Percentiles rank a stretch among this genome's conserved stretches.
Evolutionary conservation across 1,140 invertebrate genomes (phyloP).

Genomic region (Chrysoperla carnea): DNA sequence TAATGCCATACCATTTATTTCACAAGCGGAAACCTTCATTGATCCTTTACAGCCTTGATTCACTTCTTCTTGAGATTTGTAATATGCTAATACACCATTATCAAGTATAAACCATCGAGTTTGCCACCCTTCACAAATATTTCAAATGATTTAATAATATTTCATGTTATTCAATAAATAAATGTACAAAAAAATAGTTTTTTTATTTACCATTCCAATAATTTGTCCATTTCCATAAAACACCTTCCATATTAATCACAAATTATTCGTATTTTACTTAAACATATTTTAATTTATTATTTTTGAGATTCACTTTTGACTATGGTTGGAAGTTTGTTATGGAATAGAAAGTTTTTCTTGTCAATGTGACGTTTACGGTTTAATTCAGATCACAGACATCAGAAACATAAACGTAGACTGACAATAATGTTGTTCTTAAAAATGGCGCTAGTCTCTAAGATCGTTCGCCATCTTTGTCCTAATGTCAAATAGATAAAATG

Average conservation of each 20-base stretch:
- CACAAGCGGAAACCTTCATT: slow-evolving; percentile 63
- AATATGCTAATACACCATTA: slow-evolving; percentile 64
- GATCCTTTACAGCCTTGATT: slow-evolving; percentile 71
- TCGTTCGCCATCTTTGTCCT: no score
- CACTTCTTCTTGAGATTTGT: slow-evolving; percentile 67
- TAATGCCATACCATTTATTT: slow-evolving; percentile 47
- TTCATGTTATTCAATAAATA: not conserved
- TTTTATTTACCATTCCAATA: slow-evolving; percentile 55
- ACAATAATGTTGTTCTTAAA: no score
- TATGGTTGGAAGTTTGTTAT: no score
- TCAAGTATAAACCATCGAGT: slow-evolving; percentile 71
- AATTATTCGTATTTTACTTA: no score
- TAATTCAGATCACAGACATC: no score
- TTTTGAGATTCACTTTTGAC: no score
- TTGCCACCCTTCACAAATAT: slow-evolving; percentile 51
- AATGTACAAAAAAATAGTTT: slow-evolving; percentile 3
- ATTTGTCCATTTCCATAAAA: slow-evolving; percentile 70
- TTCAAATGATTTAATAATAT: slow-evolving; percentile 2
- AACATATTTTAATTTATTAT: no score
- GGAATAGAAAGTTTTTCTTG: no score
- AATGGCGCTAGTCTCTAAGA: no score
- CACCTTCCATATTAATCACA: slow-evolving; percentile 40
- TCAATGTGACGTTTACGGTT: no score
- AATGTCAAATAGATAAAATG: no score
- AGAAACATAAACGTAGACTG: no score